These are phyloP conservation scores for Blastomussa wellsi DNA, from an alignment of 92 coral and sea anemone genomes.

Conservation along the genomic window DNA sequence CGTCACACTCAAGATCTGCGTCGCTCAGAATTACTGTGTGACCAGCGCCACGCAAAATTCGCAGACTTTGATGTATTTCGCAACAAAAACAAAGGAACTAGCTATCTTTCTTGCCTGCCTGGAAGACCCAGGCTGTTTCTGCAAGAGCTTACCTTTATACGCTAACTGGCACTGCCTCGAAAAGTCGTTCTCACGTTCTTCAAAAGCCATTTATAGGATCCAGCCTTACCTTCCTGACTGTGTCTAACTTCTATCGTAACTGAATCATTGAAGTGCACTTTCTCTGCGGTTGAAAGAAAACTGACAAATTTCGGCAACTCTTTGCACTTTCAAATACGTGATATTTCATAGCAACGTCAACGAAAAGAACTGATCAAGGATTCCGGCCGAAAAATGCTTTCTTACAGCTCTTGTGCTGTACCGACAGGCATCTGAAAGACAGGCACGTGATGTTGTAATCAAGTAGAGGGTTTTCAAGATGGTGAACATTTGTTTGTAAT, in stretches of 20 bases:
- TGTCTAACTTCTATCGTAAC: background rate
- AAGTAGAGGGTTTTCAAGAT: no score
- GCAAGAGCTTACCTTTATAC: background rate
- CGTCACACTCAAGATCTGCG: background rate
- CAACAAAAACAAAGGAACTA: background rate
- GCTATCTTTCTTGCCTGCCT: conserved; percentile 17
- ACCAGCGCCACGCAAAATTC: background rate
- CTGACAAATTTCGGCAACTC: background rate
- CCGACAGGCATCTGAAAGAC: no score
- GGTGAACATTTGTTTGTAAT: no score
- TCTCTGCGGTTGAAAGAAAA: background rate
- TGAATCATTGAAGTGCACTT: background rate
- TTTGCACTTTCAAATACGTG: background rate
- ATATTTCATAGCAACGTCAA: no score
- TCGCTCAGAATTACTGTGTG: no score
- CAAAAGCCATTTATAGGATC: background rate
- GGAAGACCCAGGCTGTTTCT: background rate
- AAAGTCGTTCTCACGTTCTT: no score
- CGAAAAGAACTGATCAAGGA: no score
- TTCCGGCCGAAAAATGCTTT: no score
- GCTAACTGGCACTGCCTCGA: background rate
- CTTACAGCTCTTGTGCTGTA: no score
- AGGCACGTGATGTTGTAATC: no score
- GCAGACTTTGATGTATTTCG: background rate
- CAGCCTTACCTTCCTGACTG: background rate